Conservation (phyloP, 2,113 vertebrate genomes). For the Myodes glareolus region DNA sequence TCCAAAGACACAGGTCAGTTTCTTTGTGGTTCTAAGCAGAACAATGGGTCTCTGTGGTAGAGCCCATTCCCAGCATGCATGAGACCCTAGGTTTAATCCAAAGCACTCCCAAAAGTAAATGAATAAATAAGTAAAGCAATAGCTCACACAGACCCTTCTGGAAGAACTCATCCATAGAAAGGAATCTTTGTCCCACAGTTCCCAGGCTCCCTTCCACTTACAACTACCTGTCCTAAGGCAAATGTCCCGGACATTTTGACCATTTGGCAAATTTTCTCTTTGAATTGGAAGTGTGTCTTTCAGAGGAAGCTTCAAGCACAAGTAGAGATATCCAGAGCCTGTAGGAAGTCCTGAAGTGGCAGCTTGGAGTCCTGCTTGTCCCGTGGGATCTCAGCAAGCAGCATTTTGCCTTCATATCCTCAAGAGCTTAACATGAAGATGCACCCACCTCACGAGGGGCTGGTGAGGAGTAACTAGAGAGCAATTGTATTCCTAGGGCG, state of each 20-base stretch:
- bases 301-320: not conserved
- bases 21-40: not conserved
- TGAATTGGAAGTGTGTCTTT: slow-evolving; percentile 28
- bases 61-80: not conserved
- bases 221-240: not conserved
- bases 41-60: not conserved
- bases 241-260: not conserved
- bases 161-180: not conserved
- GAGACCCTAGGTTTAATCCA: not conserved
- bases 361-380: not conserved
- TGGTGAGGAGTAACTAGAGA: not conserved
- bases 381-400: not conserved
- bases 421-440: not conserved
- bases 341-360: not conserved
- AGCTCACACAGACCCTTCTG: not conserved
- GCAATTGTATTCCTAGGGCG: slow-evolving; percentile 32
- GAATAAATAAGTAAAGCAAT: not conserved
- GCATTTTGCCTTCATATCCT: fast-evolving
- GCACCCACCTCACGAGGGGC: not conserved
- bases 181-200: not conserved
- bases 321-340: not conserved
- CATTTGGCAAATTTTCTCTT: not conserved
- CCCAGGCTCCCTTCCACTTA: no score
- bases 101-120: not conserved
- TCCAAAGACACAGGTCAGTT: not conserved